phyloP scores from a whole-genome alignment of 23 tunicate genomes.

The Ascidia mentula region DNA sequence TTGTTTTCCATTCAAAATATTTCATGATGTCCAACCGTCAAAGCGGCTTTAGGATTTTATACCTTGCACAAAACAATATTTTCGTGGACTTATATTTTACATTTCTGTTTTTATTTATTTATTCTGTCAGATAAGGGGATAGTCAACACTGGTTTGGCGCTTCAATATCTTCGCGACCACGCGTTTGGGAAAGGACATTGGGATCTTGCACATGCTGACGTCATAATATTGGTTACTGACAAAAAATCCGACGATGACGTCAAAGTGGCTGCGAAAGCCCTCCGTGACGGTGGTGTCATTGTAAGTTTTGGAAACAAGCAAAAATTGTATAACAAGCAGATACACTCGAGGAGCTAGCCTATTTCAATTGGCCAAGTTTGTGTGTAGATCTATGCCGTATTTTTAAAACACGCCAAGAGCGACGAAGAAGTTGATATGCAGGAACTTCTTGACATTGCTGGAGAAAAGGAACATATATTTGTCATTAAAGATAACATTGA shows the following conservation, averaged over 20 bases:
- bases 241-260: not conserved
- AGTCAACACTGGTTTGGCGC: not conserved
- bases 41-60: no score
- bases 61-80: no score
- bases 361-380: no score
- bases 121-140: not conserved
- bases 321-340: no score
- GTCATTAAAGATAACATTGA: not conserved
- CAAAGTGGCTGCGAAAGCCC: not conserved
- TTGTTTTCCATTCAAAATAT: no score
- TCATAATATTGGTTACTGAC: not conserved
- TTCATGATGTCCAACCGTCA: no score
- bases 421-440: not conserved
- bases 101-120: no score
- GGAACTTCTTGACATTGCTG: not conserved
- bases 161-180: not conserved
- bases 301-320: constrained; percentile 2
- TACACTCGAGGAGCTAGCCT: no score
- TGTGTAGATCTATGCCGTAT: not conserved
- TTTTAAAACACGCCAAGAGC: not conserved
- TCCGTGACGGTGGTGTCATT: not conserved
- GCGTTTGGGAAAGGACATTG: not conserved
- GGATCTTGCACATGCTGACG: constrained; percentile 3
- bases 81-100: no score
- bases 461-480: not conserved